Evolutionary conservation across 2,797 vertebrate species (phyloP).

Genomic region (Macropus fuliginosus): DNA sequence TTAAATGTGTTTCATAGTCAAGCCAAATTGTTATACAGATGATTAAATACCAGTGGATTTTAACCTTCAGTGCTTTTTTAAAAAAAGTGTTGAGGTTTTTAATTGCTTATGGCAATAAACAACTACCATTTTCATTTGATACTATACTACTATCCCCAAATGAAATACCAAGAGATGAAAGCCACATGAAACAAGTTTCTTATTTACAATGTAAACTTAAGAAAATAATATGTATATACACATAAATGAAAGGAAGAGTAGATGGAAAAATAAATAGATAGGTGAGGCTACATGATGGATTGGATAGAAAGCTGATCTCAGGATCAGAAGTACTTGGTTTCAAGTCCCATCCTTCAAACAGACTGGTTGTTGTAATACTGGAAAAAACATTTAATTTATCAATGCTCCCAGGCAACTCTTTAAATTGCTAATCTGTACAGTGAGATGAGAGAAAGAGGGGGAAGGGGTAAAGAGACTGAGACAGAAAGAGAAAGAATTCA

Average conservation of each 20-base stretch:
- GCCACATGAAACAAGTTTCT: slow-evolving; percentile 24
- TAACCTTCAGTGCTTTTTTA: background rate
- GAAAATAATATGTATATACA: background rate
- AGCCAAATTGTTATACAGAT: slow-evolving; percentile 42
- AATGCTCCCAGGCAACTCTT: background rate
- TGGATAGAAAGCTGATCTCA: no score
- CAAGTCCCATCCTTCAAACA: background rate
- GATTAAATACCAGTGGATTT: slow-evolving; percentile 11
- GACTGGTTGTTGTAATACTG: background rate
- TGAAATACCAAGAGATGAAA: slow-evolving; percentile 22
- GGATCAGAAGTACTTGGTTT: background rate
- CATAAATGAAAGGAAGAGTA: background rate
- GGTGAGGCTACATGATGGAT: background rate
- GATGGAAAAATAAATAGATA: background rate
- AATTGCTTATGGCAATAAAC: slow-evolving; percentile 42
- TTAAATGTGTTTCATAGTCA: slow-evolving; percentile 38
- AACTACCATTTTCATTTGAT: slow-evolving; percentile 43
- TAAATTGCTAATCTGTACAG: background rate
- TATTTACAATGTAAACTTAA: slow-evolving; percentile 7
- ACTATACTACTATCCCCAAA: slow-evolving; percentile 35
- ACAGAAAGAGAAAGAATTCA: background rate
- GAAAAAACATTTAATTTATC: background rate
- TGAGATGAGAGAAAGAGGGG: no score
- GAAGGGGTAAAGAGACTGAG: background rate
- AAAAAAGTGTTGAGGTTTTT: slow-evolving; percentile 48